phyloP scores from a whole-genome alignment of 2,113 vertebrate genomes.

The Mus pahari region DNA sequence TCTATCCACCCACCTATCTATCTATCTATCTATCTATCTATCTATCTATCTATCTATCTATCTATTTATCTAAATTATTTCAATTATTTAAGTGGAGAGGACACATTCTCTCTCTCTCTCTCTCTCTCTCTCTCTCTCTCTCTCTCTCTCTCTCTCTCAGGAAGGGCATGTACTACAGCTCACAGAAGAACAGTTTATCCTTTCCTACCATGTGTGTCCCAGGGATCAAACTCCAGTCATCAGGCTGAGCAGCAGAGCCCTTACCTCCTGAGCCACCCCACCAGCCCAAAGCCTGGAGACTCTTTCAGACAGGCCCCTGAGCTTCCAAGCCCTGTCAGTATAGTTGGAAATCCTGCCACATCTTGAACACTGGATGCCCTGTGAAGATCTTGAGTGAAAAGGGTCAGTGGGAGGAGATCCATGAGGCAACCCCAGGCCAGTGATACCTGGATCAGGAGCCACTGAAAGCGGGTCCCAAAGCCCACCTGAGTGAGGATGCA shows the following conservation, averaged over 20 bases:
- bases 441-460: neutral
- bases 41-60: neutral
- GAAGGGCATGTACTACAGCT: neutral
- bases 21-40: neutral
- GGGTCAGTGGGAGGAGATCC: neutral
- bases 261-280: neutral
- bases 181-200: neutral
- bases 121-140: neutral
- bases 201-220: neutral
- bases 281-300: neutral
- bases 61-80: no score
- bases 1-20: neutral
- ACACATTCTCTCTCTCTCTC: no score
- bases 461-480: neutral
- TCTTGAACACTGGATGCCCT: neutral
- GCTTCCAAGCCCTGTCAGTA: neutral
- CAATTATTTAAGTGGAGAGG: neutral
- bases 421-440: neutral
- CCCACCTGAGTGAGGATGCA: rapidly evolving
- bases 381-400: neutral
- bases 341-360: neutral
- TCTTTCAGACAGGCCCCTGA: neutral
- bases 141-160: neutral
- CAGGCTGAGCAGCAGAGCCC: neutral
- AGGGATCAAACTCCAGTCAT: neutral